Conservation (phyloP, 2,888 invertebrate species). For the Anodontia alba region DNA sequence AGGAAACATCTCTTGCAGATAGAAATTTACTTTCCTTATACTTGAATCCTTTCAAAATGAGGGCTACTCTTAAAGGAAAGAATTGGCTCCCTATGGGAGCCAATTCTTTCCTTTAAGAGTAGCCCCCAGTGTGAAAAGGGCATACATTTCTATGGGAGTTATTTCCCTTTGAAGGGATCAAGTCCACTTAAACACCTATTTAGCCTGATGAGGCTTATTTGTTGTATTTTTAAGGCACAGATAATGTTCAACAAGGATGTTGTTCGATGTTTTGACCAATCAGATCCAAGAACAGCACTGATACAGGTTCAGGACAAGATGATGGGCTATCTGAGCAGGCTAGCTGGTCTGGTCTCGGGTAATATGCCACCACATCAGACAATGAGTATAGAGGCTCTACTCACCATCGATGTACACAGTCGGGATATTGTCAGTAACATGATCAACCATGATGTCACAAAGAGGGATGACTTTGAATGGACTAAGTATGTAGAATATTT, state of each 20-base stretch:
- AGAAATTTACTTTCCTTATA: too few relatives aligned
- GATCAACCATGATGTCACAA: conserved; percentile 77
- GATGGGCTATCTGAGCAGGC: conserved; percentile 75
- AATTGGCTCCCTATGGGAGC: too few relatives aligned
- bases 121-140: too few relatives aligned
- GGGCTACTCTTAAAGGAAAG: too few relatives aligned
- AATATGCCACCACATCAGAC: conserved; percentile 77
- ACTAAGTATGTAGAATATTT: conserved; percentile 80
- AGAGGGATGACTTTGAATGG: conserved; percentile 84
- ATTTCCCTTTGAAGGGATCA: too few relatives aligned
- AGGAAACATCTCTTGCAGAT: too few relatives aligned
- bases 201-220: too few relatives aligned
- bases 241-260: conserved; percentile 84
- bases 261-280: conserved; percentile 71
- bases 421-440: conserved; percentile 82
- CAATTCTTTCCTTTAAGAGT: too few relatives aligned
- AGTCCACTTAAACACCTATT: too few relatives aligned
- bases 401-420: conserved; percentile 84
- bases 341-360: conserved; percentile 81
- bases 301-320: conserved; percentile 74
- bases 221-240: conserved; percentile 75
- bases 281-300: conserved; percentile 67
- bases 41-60: too few relatives aligned
- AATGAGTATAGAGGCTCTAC: conserved; percentile 83
- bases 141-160: too few relatives aligned